Evolutionary conservation across 2,113 vertebrate species (phyloP), one percentile per base, ranked within the genome.

Genomic region (Epinephelus cyanopodus): DNA sequence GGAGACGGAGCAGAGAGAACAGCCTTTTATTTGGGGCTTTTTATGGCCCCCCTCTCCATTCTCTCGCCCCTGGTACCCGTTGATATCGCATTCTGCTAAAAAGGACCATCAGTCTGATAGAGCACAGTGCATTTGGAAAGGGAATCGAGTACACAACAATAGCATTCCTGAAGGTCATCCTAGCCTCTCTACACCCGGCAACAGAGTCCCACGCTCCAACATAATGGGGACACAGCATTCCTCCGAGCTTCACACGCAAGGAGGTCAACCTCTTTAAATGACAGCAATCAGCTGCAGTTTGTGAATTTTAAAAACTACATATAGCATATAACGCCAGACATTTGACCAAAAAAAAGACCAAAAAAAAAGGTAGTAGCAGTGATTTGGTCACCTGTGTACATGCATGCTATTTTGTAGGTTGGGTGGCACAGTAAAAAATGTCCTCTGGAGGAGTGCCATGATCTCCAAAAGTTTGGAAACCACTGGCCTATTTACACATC

Each of bases 31-130:
- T 82, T 74, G 87, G 85, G 93, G 86, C 96, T 95, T 96, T 95
- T 96, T 97, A 91, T 90, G 83, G 84, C 89, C 64, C 90, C 80
- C 93, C 94, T 96, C 95, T 96, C 90, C 82, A 69, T 96, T 96
- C 95, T 87, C 83, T 83, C 62, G 39, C 88, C 87, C 87, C 77
- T 84, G 90, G 87, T 92, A 87, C 92, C 92, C 80, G 78, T 92
- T 91, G 96, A 97, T 97, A 97, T 97, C 96, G 91, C 96, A 97
- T 97, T 97, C 96, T 96, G 96, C 95, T 96, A 97, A 97, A 96
- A 96, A 95, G 96, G 92, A 92, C 92, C 87, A 95, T 94, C 90
- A 92, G 94, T 95, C 96, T 96, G 95, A 96, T 96, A 95, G 94
- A 94, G 86, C 90, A 65, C 29, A 53, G 87, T 95, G 87, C 83